phyloP scores from a whole-genome alignment of 2,797 vertebrate species.

The Pseudocheirus occidentalis region DNA sequence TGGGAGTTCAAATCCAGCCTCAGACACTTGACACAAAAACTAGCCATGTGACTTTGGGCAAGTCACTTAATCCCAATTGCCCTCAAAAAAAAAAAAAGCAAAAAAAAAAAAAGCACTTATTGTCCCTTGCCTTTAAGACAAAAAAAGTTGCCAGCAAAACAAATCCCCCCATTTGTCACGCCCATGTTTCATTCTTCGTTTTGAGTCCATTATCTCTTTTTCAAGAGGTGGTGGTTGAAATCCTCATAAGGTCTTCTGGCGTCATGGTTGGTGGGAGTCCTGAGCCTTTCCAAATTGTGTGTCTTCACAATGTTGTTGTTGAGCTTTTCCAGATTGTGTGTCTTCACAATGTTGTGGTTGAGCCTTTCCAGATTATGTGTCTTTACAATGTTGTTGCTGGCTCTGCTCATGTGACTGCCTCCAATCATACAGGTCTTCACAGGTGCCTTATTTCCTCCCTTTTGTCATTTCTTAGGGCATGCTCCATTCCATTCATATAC shows the following conservation, averaged over 20 bases:
- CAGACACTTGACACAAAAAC: too few relatives aligned
- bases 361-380: too few relatives aligned
- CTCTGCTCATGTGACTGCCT: neutral
- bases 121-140: neutral
- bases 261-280: neutral
- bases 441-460: neutral
- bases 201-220: neutral
- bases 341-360: neutral
- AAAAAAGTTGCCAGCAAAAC: neutral
- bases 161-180: neutral
- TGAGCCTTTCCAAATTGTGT: neutral
- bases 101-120: neutral
- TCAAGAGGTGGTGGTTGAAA: neutral
- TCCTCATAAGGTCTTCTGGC: neutral
- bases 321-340: neutral
- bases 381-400: neutral
- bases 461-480: neutral
- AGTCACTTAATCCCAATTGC: too few relatives aligned
- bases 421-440: neutral
- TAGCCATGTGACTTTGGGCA: too few relatives aligned
- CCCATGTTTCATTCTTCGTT: neutral
- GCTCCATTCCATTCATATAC: neutral
- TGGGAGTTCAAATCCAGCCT: too few relatives aligned
- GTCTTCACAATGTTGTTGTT: neutral
- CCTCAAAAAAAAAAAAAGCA: too few relatives aligned